Evolutionary conservation across 2,888 invertebrate genomes (phyloP).

Genomic region (Drosophila atroscutellata): DNA sequence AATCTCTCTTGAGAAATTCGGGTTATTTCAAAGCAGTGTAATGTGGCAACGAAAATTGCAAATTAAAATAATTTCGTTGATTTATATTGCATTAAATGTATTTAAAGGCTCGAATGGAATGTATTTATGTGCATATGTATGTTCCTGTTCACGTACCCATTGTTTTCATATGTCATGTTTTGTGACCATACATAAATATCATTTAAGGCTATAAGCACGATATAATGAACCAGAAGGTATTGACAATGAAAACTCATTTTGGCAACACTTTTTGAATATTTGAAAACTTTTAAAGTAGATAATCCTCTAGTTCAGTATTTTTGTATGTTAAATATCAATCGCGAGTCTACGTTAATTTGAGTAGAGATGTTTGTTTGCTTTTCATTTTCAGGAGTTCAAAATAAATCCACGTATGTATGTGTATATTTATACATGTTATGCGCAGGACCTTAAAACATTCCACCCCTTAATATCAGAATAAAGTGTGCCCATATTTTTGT

Average conservation of each 20-base stretch:
- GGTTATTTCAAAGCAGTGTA: neutral
- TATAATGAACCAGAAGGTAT: conserved; percentile 1
- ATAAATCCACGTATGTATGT: conserved; percentile 6
- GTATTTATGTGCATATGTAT: neutral
- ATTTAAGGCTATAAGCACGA: conserved; percentile 12
- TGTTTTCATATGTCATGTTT: conserved; percentile 20
- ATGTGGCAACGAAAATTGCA: neutral
- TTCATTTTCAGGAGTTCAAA: conserved; percentile 9
- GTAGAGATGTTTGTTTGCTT: conserved; percentile 8
- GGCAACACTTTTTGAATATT: neutral
- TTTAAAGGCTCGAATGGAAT: neutral
- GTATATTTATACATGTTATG: neutral
- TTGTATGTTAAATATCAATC: neutral
- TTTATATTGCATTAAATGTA: neutral
- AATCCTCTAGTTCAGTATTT: neutral
- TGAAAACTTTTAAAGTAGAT: neutral
- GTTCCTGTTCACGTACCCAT: conserved; percentile 18
- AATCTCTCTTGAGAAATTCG: neutral
- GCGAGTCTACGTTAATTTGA: neutral
- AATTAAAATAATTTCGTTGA: neutral
- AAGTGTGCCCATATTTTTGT: conserved; percentile 18
- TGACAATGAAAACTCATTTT: conserved; percentile 11
- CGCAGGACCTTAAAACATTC: conserved; percentile 24
- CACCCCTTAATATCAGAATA: neutral
- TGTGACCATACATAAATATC: conserved; percentile 23